Evolutionary conservation across 2,113 vertebrate genomes (phyloP).

Genomic region (Zosterops lateralis): DNA sequence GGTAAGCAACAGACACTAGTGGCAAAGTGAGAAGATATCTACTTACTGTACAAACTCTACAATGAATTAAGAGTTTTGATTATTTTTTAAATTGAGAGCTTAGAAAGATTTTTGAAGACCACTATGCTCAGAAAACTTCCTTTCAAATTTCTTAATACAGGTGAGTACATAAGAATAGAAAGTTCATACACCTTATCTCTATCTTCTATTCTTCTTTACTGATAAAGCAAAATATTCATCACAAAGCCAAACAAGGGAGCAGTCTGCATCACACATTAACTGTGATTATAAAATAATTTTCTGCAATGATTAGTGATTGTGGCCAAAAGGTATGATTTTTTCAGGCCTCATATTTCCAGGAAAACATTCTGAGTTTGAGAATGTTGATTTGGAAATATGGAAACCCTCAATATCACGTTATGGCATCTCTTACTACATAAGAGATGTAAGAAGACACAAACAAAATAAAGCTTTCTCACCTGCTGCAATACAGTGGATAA

Average conservation of each 20-base stretch:
- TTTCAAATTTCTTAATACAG: not conserved
- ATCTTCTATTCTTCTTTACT: not conserved
- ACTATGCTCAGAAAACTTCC: not conserved
- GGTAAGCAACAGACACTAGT: not conserved
- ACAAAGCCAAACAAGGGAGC: not conserved
- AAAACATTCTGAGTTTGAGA: not conserved
- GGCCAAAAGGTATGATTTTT: not conserved
- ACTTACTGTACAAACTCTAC: not conserved
- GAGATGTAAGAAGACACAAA: conserved; percentile 24
- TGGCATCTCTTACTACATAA: not conserved
- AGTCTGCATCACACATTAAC: not conserved
- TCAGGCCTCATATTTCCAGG: not conserved
- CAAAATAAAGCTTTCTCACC: conserved; percentile 73
- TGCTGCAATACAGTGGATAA: conserved; percentile 82
- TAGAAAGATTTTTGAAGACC: not conserved
- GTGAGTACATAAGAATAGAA: not conserved
- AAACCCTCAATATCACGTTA: conserved; percentile 49
- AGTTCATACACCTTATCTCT: not conserved
- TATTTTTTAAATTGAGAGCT: not conserved
- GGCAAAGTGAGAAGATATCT: not conserved
- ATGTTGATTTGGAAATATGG: not conserved
- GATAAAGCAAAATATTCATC: not conserved
- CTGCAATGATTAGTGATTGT: not conserved
- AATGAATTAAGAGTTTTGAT: conserved; percentile 49
- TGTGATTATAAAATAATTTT: not conserved